phyloP scores from a whole-genome alignment of 1,140 invertebrate genomes.

The Drosophila miranda region DNA sequence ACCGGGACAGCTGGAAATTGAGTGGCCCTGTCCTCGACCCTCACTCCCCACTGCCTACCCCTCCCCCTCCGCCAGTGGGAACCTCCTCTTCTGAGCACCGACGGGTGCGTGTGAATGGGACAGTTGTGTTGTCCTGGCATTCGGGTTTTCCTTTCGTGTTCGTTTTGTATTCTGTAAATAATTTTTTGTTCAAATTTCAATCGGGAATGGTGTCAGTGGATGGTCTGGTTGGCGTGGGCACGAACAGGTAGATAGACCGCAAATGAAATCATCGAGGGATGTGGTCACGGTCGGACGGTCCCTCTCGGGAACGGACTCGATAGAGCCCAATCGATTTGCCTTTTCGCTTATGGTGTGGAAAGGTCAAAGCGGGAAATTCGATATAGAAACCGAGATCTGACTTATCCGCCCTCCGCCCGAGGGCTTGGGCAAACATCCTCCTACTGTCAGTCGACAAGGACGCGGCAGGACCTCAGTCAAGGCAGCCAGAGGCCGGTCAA shows the following conservation, averaged over 20 bases:
- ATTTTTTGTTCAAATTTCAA: conserved; percentile 46
- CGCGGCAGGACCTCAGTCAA: conserved; percentile 29
- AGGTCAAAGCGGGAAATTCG: conserved; percentile 39
- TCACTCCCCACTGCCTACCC: background rate
- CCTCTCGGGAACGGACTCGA: conserved; percentile 26
- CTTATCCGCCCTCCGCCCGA: conserved; percentile 7
- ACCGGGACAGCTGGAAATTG: conserved; percentile 67
- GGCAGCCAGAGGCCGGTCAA: conserved; percentile 36
- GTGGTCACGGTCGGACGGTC: conserved; percentile 69
- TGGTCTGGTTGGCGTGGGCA: background rate
- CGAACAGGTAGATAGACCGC: conserved; percentile 58
- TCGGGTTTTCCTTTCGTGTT: conserved; percentile 47
- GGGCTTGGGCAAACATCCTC: conserved; percentile 42
- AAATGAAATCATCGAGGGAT: conserved; percentile 74
- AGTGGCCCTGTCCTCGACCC: conserved; percentile 6
- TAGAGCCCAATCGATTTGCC: conserved; percentile 69
- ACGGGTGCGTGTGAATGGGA: conserved; percentile 65
- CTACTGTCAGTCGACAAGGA: conserved; percentile 30
- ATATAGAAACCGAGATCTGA: conserved; percentile 45
- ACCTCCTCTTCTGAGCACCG: conserved; percentile 6
- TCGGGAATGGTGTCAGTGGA: conserved; percentile 1
- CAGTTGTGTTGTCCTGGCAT: conserved; percentile 39
- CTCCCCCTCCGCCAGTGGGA: background rate
- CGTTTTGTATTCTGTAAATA: conserved; percentile 34
- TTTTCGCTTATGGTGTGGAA: conserved; percentile 6